Percentiles rank a stretch among this genome's conserved stretches.
Conservation (phyloP, 2,113 vertebrate genomes). For the Rhynchomys soricoides region DNA sequence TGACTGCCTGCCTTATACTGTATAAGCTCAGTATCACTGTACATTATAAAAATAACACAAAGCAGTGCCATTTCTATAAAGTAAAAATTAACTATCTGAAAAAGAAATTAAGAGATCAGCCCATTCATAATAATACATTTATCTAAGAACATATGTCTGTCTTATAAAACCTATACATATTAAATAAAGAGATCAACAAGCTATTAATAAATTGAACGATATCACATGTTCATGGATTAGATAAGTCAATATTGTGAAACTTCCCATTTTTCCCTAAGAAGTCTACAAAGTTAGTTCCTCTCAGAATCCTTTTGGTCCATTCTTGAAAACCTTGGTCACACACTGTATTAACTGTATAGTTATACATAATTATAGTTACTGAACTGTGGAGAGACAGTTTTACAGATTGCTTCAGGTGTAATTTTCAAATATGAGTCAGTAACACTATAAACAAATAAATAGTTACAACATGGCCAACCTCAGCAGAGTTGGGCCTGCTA, state of each 20-base stretch:
- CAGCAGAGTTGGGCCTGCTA: background rate
- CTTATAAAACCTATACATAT: background rate
- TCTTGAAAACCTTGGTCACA: slow-evolving; percentile 30
- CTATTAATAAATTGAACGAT: background rate
- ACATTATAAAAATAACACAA: background rate
- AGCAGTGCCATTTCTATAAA: background rate
- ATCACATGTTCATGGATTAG: background rate
- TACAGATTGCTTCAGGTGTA: background rate
- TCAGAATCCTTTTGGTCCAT: slow-evolving; percentile 7
- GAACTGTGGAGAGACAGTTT: background rate
- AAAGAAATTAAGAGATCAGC: background rate
- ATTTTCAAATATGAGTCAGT: background rate
- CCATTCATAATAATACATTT: background rate
- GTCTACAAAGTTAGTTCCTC: background rate
- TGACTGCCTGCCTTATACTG: background rate
- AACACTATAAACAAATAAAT: background rate
- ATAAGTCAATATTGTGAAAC: background rate
- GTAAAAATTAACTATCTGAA: background rate
- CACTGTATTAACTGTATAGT: slow-evolving; percentile 62
- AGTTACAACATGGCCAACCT: background rate
- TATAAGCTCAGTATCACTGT: background rate
- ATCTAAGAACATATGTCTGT: background rate
- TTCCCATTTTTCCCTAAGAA: background rate
- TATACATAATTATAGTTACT: background rate
- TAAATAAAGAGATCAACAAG: background rate